Conservation (phyloP, 2,113 vertebrate genomes). For the Halcyon malimbica region DNA sequence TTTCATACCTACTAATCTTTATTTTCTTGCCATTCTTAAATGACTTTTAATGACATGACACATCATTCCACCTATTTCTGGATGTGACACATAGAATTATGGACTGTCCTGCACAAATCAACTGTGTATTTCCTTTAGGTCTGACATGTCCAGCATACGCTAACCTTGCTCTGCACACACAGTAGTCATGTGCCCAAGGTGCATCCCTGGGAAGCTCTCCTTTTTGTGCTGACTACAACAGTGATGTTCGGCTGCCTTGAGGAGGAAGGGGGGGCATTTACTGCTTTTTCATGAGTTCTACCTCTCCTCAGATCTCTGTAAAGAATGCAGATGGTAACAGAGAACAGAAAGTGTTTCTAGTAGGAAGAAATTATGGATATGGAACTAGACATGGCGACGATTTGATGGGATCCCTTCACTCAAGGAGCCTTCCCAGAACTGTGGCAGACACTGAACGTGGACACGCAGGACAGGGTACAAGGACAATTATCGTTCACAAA, state of each 20-base stretch:
- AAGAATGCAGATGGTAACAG: not conserved
- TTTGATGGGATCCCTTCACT: not conserved
- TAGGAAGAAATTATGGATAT: not conserved
- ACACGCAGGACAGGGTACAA: not conserved
- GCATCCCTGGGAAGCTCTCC: not conserved
- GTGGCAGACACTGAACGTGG: not conserved
- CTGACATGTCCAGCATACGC: not conserved
- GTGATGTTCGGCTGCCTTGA: not conserved
- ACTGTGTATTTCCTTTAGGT: not conserved
- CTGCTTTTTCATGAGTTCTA: not conserved
- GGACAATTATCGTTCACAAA: not conserved
- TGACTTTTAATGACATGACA: not conserved
- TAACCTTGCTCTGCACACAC: not conserved
- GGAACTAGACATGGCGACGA: not conserved
- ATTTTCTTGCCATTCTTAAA: not conserved
- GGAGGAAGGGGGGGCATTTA: not conserved
- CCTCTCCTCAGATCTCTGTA: not conserved
- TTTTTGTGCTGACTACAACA: not conserved
- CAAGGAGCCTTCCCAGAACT: not conserved
- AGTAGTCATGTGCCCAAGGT: not conserved
- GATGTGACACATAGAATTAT: not conserved
- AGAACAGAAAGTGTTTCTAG: not conserved
- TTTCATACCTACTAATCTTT: not conserved
- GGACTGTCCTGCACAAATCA: not conserved
- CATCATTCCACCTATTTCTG: not conserved